phyloP scores from a whole-genome alignment of 2,113 vertebrate genomes.

The Engraulis encrasicolus region DNA sequence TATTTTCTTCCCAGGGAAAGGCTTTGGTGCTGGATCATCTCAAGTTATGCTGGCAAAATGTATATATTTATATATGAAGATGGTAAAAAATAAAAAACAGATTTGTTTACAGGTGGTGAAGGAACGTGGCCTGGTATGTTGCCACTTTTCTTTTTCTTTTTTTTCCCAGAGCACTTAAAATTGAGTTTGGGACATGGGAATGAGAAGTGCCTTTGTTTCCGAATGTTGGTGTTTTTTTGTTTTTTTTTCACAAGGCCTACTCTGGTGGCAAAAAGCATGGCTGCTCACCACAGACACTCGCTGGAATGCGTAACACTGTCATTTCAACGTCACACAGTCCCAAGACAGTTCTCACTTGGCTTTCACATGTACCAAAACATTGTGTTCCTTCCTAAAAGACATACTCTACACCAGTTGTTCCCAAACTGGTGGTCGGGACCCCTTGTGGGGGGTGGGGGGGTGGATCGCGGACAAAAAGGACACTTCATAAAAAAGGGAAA shows the following conservation, averaged over 20 bases:
- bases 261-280: conserved; percentile 17
- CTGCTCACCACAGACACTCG: conserved; percentile 34
- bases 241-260: no score
- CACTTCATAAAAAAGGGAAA: no score
- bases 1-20: conserved; percentile 10
- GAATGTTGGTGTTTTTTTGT: conserved; percentile 27
- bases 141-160: neutral
- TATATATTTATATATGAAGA: no score
- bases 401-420: no score
- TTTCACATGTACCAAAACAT: conserved; percentile 7
- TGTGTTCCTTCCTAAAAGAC: neutral
- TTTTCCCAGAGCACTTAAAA: neutral
- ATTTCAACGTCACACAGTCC: conserved; percentile 1
- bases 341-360: neutral
- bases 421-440: no score
- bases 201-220: conserved; percentile 25
- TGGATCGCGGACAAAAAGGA: no score
- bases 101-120: neutral
- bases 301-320: conserved; percentile 27
- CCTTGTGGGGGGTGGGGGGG: no score
- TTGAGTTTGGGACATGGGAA: conserved; percentile 25
- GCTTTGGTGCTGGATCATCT: neutral
- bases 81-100: neutral
- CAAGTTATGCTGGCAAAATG: neutral
- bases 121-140: neutral